These are phyloP conservation scores for Mormyrus hasselquistii DNA, from an alignment of 2,797 vertebrate genomes.

Conservation along the genomic window DNA sequence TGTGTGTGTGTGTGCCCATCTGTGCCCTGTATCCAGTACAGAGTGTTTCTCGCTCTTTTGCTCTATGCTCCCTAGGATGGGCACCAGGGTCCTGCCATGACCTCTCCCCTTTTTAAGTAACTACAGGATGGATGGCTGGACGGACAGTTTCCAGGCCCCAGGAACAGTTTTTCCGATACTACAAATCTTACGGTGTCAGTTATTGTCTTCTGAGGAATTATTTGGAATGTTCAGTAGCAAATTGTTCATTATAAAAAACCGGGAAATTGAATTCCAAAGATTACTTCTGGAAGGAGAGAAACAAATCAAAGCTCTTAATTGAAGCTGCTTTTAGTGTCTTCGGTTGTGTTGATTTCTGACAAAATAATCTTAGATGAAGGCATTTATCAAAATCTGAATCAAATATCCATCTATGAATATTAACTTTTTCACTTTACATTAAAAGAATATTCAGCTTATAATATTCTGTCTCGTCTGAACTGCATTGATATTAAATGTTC, in stretches of 20 bases:
- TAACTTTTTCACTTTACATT: background rate
- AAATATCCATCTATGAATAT: background rate
- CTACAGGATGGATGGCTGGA: background rate
- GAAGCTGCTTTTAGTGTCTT: background rate
- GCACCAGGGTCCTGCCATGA: background rate
- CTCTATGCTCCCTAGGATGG: background rate
- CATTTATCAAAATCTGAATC: background rate
- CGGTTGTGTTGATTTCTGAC: slow-evolving; percentile 8
- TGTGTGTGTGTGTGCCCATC: background rate
- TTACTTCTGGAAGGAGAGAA: background rate
- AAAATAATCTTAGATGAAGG: slow-evolving; percentile 19
- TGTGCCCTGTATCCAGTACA: background rate
- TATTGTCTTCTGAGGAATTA: slow-evolving; percentile 4
- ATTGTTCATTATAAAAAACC: background rate
- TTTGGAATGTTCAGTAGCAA: background rate
- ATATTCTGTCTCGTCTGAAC: slow-evolving; percentile 30
- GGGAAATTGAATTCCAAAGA: background rate
- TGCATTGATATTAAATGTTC: slow-evolving; percentile 21
- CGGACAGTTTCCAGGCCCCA: no score
- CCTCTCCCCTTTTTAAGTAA: background rate
- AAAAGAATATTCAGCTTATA: slow-evolving; percentile 27
- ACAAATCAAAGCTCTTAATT: background rate
- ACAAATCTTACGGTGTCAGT: background rate
- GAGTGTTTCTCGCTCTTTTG: background rate
- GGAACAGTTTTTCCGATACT: background rate